Conservation (phyloP, 2,113 vertebrate genomes). For the Lepus americanus region DNA sequence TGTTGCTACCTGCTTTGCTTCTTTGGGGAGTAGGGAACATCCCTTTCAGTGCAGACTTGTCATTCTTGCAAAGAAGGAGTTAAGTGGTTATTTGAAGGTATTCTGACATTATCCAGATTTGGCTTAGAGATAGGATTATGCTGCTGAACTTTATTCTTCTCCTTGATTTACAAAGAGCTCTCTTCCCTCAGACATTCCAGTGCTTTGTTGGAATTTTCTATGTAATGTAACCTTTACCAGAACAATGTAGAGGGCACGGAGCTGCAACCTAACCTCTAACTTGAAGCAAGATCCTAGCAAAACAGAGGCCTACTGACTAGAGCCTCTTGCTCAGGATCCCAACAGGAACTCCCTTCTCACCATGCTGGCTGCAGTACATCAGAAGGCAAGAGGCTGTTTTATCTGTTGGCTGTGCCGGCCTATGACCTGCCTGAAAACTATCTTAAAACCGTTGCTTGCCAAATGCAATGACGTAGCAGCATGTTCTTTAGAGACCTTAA, state of each 20-base stretch:
- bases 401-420: not conserved
- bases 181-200: constrained; percentile 63
- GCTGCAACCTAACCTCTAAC: constrained; percentile 56
- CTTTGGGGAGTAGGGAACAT: no score
- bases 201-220: constrained; percentile 71
- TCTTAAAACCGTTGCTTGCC: constrained; percentile 50
- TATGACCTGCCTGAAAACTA: constrained; percentile 55
- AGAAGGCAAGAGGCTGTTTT: not conserved
- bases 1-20: not conserved
- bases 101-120: constrained; percentile 60
- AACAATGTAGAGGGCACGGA: not conserved
- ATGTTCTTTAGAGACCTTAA: constrained; percentile 21
- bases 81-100: constrained; percentile 62
- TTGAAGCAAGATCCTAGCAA: constrained; percentile 29
- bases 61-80: constrained; percentile 37
- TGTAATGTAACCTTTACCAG: constrained; percentile 13
- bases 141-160: constrained; percentile 70
- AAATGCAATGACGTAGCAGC: constrained; percentile 56
- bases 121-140: constrained; percentile 64
- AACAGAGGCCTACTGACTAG: constrained; percentile 14
- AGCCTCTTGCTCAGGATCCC: not conserved
- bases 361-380: not conserved
- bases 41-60: not conserved
- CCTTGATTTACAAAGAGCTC: constrained; percentile 72
- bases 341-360: not conserved